Percentiles rank a stretch among this genome's conserved stretches.
Conservation (phyloP, 2,797 vertebrate species). For the Phoxinus dragarum region DNA sequence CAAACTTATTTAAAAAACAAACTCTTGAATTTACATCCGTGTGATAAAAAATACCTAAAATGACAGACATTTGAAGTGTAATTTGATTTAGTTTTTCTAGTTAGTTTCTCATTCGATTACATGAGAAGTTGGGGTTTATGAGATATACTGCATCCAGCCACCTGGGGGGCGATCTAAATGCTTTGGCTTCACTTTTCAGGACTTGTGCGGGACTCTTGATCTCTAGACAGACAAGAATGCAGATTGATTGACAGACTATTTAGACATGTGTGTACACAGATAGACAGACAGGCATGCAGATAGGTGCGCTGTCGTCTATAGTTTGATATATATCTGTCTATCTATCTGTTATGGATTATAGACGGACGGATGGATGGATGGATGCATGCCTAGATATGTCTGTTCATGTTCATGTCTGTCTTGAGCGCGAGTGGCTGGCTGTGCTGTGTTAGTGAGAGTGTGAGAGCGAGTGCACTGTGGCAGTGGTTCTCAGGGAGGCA, state of each 20-base stretch:
- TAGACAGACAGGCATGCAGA: not conserved
- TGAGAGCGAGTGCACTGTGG: slow-evolving; percentile 51
- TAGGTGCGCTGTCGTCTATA: not conserved
- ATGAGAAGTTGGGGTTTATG: no score
- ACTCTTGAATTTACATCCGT: no score
- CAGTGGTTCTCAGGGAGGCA: slow-evolving; percentile 70
- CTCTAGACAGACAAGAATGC: not conserved
- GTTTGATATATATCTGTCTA: not conserved
- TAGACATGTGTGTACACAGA: not conserved
- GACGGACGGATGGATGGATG: not conserved
- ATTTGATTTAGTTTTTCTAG: no score
- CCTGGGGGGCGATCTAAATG: no score
- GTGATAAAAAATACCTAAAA: no score
- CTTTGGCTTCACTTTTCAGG: no score
- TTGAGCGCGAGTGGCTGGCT: not conserved
- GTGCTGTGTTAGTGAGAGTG: not conserved
- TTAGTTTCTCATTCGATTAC: no score
- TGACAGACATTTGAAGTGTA: no score
- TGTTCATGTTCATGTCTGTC: not conserved
- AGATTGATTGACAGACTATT: not conserved
- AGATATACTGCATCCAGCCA: no score
- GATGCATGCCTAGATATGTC: not conserved
- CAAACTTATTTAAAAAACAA: no score
- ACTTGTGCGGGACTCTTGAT: no score
- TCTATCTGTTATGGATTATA: no score